Evolutionary conservation across 2,113 vertebrate species (phyloP).

Genomic region (Laticauda laticaudata): DNA sequence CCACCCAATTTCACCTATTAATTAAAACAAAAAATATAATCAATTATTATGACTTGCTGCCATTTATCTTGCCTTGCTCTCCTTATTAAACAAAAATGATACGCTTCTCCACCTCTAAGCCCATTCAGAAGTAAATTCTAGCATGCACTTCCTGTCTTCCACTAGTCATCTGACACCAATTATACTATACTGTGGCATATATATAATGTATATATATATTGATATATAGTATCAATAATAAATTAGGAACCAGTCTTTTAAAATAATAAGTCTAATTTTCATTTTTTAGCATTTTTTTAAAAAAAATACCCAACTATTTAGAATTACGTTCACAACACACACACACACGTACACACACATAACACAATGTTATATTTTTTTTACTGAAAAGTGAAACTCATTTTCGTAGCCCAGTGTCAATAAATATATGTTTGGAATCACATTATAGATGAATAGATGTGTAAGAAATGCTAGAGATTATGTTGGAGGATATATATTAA

Average conservation of each 20-base stretch:
- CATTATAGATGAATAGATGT: not conserved
- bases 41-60: constrained; percentile 40
- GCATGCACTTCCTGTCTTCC: not conserved
- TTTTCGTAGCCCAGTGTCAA: not conserved
- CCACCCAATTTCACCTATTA: constrained; percentile 88
- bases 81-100: constrained; percentile 15
- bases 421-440: not conserved
- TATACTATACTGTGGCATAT: not conserved
- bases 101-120: not conserved
- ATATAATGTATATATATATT: not conserved
- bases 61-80: not conserved
- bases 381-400: not conserved
- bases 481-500: not conserved
- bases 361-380: not conserved
- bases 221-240: not conserved
- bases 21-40: constrained; percentile 38
- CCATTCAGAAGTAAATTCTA: not conserved
- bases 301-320: not conserved
- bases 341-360: no score
- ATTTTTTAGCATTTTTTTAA: not conserved
- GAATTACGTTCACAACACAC: not conserved
- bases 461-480: not conserved
- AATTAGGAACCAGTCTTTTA: not conserved
- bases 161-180: not conserved
- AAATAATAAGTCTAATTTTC: not conserved